Evolutionary conservation across 2,888 invertebrate species (phyloP), one percentile per base, ranked within the genome.

Genomic region (Boloria euphrosyne): DNA sequence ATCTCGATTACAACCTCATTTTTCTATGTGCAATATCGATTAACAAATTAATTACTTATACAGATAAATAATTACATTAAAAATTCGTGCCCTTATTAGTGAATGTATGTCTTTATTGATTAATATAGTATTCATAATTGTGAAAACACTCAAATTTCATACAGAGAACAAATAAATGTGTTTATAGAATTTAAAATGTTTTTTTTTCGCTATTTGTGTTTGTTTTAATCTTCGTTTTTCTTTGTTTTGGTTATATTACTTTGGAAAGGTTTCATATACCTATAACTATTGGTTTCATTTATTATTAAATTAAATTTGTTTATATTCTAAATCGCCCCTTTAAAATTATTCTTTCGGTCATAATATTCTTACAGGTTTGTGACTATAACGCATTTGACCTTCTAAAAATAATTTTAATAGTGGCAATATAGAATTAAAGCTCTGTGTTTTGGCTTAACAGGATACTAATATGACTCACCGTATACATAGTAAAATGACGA

Each of bases 1-100:
- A 84, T 67, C 80, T 80, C 81, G 87, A 87, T 86, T 89, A 92
- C 91, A 92, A 91, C 90, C 91, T 90, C 89, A 79, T 87, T 88
- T 88, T 85, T 78, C 87, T 91, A 90, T 90, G 91, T 91, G 91
- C 91, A 89, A 84, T 87, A 81, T 78, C 80, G 84, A 85, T 82
- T 83, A 87, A 87, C 79, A 74, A 89, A 84, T 78, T 75, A 85
- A 82, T 76, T 78, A 79, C 76, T 77, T 80, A 81, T 71, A 67
- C 75, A 75, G 74, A 75, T 77, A 80, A 79, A 78, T 77, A 77
- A 79, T 83, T 81, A 77, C 73, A 78, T 81, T 82, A 83, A 86
- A 85, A 88, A 81, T 83, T 81, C 80, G 89, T 90, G 90, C 87
- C 81, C 80, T 82, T 84, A 85, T 80, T 78, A 81, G 83, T 84